A percentile compares a stretch with the other conserved stretches of the same genome.
These are phyloP conservation scores for Gerris lacustris DNA, from an alignment of 2,888 invertebrate species.

Conservation along the genomic window DNA sequence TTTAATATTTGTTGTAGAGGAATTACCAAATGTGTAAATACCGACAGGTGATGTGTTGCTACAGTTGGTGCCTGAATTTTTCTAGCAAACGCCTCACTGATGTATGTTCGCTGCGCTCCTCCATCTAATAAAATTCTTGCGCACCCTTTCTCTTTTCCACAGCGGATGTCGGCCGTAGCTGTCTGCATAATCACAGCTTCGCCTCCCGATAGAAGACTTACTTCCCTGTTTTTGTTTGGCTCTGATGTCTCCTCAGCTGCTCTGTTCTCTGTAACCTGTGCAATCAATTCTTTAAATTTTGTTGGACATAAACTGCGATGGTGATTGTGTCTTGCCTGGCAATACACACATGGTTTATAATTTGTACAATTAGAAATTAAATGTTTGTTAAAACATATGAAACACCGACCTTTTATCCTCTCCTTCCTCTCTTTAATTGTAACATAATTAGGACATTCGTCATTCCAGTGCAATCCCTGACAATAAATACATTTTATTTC, in stretches of 20 bases:
- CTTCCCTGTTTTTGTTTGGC: neutral
- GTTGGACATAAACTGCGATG: neutral
- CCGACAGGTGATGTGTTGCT: neutral
- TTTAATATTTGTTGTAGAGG: neutral
- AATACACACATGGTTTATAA: neutral
- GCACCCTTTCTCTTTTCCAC: neutral
- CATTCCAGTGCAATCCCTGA: too few relatives aligned
- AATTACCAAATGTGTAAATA: constrained; percentile 1
- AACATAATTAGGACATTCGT: too few relatives aligned
- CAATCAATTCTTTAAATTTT: too few relatives aligned
- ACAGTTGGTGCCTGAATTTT: neutral
- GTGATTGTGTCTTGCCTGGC: neutral
- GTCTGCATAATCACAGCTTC: neutral
- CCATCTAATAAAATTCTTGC: neutral
- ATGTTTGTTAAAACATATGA: neutral
- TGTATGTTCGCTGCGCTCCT: neutral
- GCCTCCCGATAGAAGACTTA: neutral
- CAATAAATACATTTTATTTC: too few relatives aligned
- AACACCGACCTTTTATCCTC: neutral
- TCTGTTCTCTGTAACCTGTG: too few relatives aligned
- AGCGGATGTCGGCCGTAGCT: neutral
- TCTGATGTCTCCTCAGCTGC: too few relatives aligned
- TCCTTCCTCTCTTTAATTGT: too few relatives aligned
- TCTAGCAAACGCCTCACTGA: neutral
- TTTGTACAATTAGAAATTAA: neutral